phyloP scores from a whole-genome alignment of 2,797 vertebrate species.

The Enoplosus armatus region DNA sequence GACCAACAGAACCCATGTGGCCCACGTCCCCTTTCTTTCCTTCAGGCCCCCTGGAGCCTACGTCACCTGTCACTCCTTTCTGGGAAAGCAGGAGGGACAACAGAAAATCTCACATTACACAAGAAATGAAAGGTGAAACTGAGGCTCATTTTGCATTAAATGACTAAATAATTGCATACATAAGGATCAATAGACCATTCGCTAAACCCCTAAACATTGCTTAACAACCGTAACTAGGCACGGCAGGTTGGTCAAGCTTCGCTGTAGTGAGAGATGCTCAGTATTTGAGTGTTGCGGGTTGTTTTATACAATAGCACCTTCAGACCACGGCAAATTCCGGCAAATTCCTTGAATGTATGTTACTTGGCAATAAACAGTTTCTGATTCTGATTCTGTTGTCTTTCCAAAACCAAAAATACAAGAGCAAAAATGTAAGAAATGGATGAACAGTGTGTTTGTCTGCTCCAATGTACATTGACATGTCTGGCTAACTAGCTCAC shows the following conservation, averaged over 20 bases:
- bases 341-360: too few species aligned
- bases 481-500: background rate
- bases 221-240: background rate
- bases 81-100: constrained; percentile 45
- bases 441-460: too few species aligned
- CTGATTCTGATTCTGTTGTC: too few species aligned
- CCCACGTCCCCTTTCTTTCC: constrained; percentile 84
- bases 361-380: too few species aligned
- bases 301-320: too few species aligned
- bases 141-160: background rate
- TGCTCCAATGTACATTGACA: background rate
- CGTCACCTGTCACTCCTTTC: constrained; percentile 83
- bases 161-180: background rate
- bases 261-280: background rate
- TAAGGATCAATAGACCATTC: background rate
- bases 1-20: constrained; percentile 77
- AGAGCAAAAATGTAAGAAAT: background rate
- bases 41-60: constrained; percentile 79
- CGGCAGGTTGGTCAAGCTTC: background rate
- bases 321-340: too few species aligned
- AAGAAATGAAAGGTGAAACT: background rate
- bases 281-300: background rate
- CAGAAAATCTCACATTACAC: background rate
- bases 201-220: background rate
- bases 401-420: background rate